Base-by-base conservation (phyloP, 2,797 vertebrate species). In the Myoxocephalus aenaeus region DNA sequence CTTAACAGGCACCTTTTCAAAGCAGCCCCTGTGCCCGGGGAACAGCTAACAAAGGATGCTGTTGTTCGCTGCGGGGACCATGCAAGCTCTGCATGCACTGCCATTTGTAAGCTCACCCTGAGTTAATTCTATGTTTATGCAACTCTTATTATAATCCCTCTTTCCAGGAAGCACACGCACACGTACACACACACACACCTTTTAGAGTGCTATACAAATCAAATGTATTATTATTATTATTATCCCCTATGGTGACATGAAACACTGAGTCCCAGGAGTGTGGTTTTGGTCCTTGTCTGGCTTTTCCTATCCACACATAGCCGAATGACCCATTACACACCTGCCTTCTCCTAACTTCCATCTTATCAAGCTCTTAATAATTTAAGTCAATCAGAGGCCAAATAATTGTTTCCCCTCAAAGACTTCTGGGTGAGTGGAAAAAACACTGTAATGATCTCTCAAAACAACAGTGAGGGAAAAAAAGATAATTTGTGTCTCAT, bases 1-100 rank as follows among this genome's bases (percentile, higher is more conserved):
- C 59, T 72, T 62, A 78, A 75, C 76, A 74, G 85, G 73, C 69
- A 75, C 82, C 77, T 84, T 77, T 86, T 79, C 71, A 85, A 80
- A 84, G 77, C 70, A 83, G 80, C 44, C 63, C 14, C 40, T 64
- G 80, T 59, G 80, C 70, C 73, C 8, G 1, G 46, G 42, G 66
- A 81, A 18, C 82, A 29, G 51, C 77, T 56, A 79, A 94, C 92
- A 94, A 94, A 90, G 91, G 73, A 86, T 70, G 81, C 85, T 80
- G 87, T 85, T 90, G 90, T 92, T 90, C 87, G 57, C 48, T 14
- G 75, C 17, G 11, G 70, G 77, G 62, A 75, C 77, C 79, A 69
- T 20, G 80, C 76, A 73, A 86, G 65, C 68, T 58, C 74, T 71
- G 75, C 79, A 73, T 77, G 72, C 81, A 69, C 76, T 70, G 68